These are phyloP conservation scores for Callosobruchus maculatus DNA, from an alignment of 2,888 invertebrate species.

Conservation along the genomic window DNA sequence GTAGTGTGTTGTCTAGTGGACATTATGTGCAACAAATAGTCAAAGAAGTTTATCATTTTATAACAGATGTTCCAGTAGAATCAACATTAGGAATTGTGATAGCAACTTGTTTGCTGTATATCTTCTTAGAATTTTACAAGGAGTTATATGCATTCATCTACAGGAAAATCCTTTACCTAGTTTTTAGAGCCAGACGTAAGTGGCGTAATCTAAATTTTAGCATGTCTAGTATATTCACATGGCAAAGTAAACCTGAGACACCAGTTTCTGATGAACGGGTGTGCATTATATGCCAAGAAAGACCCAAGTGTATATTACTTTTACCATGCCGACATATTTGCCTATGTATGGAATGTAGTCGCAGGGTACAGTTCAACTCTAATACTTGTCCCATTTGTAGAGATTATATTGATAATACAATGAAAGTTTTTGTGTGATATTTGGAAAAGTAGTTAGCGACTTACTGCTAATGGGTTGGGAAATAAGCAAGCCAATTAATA, in stretches of 20 bases:
- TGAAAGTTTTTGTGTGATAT: slow-evolving; percentile 53
- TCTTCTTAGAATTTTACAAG: slow-evolving; percentile 34
- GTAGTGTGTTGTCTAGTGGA: slow-evolving; percentile 13
- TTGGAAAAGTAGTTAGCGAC: not conserved
- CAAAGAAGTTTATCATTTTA: slow-evolving; percentile 24
- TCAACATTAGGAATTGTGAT: slow-evolving; percentile 33
- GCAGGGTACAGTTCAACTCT: slow-evolving; percentile 52
- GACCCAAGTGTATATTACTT: slow-evolving; percentile 55
- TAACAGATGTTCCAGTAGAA: slow-evolving; percentile 40
- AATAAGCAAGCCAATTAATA: too few relatives aligned
- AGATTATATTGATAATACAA: slow-evolving; percentile 55
- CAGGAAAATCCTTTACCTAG: slow-evolving; percentile 7
- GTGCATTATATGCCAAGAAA: slow-evolving; percentile 57
- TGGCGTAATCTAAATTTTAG: not conserved
- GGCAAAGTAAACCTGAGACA: slow-evolving; percentile 4
- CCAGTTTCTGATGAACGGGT: slow-evolving; percentile 40
- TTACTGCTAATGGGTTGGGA: too few relatives aligned
- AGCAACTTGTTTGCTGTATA: slow-evolving; percentile 31
- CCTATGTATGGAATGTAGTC: slow-evolving; percentile 54
- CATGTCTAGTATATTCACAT: not conserved
- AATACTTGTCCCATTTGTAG: slow-evolving; percentile 55
- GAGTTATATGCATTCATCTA: slow-evolving; percentile 22
- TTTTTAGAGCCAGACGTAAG: not conserved
- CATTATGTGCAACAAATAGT: slow-evolving; percentile 11
- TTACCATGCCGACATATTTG: slow-evolving; percentile 58